A percentile compares a stretch with the other conserved stretches of the same genome.
Conservation (phyloP, 2,888 invertebrate genomes). For the Mesorhabditis belari region DNA sequence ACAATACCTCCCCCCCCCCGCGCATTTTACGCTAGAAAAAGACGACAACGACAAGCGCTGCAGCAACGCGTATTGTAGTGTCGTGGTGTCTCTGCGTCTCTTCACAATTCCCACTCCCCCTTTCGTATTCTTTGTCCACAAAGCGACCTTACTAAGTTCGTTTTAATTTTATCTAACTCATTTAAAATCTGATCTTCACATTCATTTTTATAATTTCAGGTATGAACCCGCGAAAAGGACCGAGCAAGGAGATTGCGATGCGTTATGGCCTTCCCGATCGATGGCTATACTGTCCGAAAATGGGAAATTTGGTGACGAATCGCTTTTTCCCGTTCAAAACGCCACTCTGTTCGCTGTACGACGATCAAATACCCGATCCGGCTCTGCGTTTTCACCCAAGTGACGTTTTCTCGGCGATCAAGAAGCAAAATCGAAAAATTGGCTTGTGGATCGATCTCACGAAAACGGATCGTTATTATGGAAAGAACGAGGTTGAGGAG, state of each 20-base stretch:
- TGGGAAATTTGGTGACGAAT: constrained; percentile 59
- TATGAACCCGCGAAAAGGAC: constrained; percentile 12
- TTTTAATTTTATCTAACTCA: neutral
- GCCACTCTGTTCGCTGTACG: constrained; percentile 74
- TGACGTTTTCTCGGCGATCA: constrained; percentile 67
- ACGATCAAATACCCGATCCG: constrained; percentile 72
- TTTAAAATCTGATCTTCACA: neutral
- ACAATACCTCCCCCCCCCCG: too few species aligned
- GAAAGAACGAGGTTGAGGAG: constrained; percentile 67
- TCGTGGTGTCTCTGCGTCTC: too few species aligned
- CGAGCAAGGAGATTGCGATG: constrained; percentile 30
- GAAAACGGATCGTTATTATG: constrained; percentile 86
- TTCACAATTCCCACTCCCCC: too few species aligned
- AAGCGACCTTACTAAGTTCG: neutral
- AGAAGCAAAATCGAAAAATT: constrained; percentile 62
- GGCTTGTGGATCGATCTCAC: constrained; percentile 95
- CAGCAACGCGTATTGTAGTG: too few species aligned
- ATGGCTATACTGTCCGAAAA: constrained; percentile 58
- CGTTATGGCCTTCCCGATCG: constrained; percentile 53
- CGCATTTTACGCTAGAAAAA: too few species aligned
- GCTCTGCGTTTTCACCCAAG: constrained; percentile 76
- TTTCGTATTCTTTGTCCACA: too few species aligned
- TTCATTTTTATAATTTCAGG: too few species aligned
- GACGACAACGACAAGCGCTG: too few species aligned
- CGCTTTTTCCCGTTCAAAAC: constrained; percentile 92